A percentile compares a stretch with the other conserved stretches of the same genome.
Evolutionary conservation across 1,140 invertebrate genomes (phyloP).

Genomic region (Melanaphis sacchari): DNA sequence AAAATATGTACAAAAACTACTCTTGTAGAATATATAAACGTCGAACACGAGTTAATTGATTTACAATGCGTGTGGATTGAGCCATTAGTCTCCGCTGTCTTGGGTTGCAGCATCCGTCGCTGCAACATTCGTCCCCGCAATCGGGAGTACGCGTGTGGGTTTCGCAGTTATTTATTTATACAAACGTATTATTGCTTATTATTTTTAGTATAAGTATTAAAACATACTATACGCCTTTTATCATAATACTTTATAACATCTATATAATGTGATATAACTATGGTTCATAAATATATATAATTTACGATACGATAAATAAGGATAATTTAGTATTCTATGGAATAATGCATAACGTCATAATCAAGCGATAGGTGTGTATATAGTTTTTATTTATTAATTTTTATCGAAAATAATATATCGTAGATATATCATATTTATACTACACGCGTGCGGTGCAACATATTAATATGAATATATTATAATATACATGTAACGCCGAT

Average conservation of each 20-base stretch:
- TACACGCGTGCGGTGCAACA: not conserved
- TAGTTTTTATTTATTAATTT: not conserved
- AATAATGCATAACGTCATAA: not conserved
- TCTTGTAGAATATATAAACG: not conserved
- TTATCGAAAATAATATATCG: conserved; percentile 4
- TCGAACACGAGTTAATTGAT: conserved; percentile 30
- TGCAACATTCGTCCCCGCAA: not conserved
- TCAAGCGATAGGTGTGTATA: not conserved
- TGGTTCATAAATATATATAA: not conserved
- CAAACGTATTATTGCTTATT: not conserved
- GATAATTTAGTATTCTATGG: not conserved
- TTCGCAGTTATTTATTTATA: conserved; percentile 2
- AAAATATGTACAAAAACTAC: conserved; percentile 6
- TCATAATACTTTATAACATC: not conserved
- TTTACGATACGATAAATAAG: not conserved
- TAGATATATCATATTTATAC: not conserved
- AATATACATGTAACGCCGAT: not conserved
- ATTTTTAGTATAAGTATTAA: not conserved
- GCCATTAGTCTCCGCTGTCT: not conserved
- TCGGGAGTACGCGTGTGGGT: not conserved
- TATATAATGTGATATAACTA: not conserved
- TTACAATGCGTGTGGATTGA: conserved; percentile 24
- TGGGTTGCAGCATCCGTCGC: not conserved
- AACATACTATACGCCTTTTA: not conserved
- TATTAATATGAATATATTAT: not conserved